Conservation (phyloP, 2,888 invertebrate species). For the Rhagophthalmus giganteus region DNA sequence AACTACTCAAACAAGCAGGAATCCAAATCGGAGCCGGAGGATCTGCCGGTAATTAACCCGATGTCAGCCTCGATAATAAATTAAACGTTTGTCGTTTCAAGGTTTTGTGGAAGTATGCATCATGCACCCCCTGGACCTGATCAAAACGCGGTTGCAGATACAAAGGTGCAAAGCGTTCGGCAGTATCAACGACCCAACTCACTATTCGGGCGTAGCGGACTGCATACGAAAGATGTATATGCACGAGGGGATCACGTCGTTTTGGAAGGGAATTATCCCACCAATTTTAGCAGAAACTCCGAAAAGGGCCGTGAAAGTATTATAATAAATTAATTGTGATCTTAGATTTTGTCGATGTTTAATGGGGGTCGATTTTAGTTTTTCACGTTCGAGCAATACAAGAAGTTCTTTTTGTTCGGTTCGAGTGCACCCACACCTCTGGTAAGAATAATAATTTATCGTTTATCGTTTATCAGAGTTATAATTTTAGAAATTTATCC, state of each 20-base stretch:
- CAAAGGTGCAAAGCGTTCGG: constrained; percentile 58
- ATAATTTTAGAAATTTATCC: constrained; percentile 4
- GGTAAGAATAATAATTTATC: constrained; percentile 67
- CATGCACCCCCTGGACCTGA: constrained; percentile 93
- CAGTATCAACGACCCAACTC: constrained; percentile 53
- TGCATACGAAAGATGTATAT: constrained; percentile 88
- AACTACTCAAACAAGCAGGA: constrained; percentile 67
- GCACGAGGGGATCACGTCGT: constrained; percentile 80
- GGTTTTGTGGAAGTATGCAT: constrained; percentile 92
- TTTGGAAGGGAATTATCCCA: constrained; percentile 93
- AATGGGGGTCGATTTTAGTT: constrained; percentile 61
- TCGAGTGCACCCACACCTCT: constrained; percentile 73
- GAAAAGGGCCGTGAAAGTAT: constrained; percentile 85
- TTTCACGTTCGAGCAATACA: constrained; percentile 91
- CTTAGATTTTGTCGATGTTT: too few relatives aligned
- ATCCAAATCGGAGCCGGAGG: constrained; percentile 88
- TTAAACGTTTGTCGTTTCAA: too few relatives aligned
- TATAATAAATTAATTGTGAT: too few relatives aligned
- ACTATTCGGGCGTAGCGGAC: constrained; percentile 80
- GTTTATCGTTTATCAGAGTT: not conserved
- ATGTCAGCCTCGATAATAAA: not conserved
- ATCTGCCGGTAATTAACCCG: constrained; percentile 67
- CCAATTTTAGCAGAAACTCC: constrained; percentile 94
- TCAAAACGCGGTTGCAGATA: constrained; percentile 87
- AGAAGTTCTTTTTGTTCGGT: constrained; percentile 81